These are phyloP conservation scores for Ametastegia equiseti DNA, from an alignment of 2,888 invertebrate genomes.

Conservation along the genomic window DNA sequence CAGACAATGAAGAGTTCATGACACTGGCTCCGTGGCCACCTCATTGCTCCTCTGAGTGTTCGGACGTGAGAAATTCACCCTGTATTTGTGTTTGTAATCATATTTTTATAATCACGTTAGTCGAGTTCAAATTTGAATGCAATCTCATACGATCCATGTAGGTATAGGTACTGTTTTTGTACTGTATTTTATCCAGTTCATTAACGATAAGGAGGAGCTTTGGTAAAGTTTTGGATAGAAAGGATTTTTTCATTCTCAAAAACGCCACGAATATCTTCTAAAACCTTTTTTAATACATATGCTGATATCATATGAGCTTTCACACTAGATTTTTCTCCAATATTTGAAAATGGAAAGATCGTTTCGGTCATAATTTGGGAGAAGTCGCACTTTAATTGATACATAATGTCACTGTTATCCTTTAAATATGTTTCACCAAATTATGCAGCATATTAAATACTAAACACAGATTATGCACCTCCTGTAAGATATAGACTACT, in stretches of 20 bases:
- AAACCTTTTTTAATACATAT: no score
- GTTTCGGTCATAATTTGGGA: no score
- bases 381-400: neutral
- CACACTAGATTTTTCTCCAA: no score
- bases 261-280: no score
- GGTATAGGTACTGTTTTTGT: constrained; percentile 15
- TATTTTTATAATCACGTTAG: neutral
- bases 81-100: neutral
- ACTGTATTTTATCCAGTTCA: neutral
- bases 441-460: neutral
- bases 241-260: no score
- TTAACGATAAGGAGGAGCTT: neutral
- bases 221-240: no score
- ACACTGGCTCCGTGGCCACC: no score
- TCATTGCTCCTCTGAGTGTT: no score
- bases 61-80: no score
- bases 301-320: no score
- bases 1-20: no score
- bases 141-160: neutral
- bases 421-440: neutral
- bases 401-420: neutral
- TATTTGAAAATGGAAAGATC: no score
- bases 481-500: constrained; percentile 40
- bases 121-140: constrained; percentile 21
- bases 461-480: constrained; percentile 19